Base-by-base conservation (phyloP, 2,113 vertebrate genomes). In the Pteropus alecto region DNA sequence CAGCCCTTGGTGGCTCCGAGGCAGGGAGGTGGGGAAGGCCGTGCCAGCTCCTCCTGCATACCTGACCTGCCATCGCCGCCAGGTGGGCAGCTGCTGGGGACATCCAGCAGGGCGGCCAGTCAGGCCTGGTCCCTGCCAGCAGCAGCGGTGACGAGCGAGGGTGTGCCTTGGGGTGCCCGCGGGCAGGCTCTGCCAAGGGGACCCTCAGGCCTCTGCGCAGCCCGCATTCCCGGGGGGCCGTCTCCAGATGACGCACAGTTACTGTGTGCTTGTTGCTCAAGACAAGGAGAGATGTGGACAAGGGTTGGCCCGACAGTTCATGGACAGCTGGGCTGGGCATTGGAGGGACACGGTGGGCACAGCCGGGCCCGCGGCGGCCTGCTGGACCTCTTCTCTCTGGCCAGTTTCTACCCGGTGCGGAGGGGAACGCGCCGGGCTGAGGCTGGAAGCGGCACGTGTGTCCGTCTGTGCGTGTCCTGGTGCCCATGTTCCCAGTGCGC, bases 111-210 rank as follows among this genome's bases (percentile, higher is more conserved):
- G 41, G 15, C 30, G 30, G 16, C 61, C 73, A 21, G 4, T 67
- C 79, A 71, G 35, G 33, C 73, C 15, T 10, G 43, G 21, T 6
- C 35, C 43, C 74, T 19, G 33, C 38, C 35, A 51, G 10, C 10
- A 22, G 6, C 13, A 56, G 16, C 6, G 33, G 12, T 6, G 9
- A 1, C 1, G 19, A 38, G 28, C 21, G 1, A 60, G 7, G 54
- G 2, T 7, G 43, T 46, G 11, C 46, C 46, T 11, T 11, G 46
- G 46, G 46, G 46, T 46, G 46, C 46, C 46, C 46, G 43, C 7
- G 46, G 46, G 46, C 46, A 11, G 30, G 19, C 26, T 90, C 81
- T 54, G 15, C 54, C 35, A 0, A 38, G 9, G 22, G 46, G 7
- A 0, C 9, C 26, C 38, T 71, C 15, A 1, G 2, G 30, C 46